Evolutionary conservation across 2,888 invertebrate genomes (phyloP).

Genomic region (Pseudococcus longispinus): DNA sequence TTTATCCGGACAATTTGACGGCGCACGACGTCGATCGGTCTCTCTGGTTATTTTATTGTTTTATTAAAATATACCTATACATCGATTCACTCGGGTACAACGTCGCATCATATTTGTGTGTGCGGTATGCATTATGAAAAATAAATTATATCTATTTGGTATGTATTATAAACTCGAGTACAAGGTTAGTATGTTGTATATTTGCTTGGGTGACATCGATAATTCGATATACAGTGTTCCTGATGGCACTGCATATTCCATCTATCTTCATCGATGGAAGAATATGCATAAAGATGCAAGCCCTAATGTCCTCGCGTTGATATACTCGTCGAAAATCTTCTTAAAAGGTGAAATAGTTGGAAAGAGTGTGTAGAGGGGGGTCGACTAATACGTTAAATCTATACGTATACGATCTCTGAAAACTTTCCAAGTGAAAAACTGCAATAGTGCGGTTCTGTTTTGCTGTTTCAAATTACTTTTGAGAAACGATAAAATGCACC

Average conservation of each 20-base stretch:
- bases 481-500: conserved; percentile 28
- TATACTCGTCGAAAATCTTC: background rate
- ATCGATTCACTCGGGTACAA: background rate
- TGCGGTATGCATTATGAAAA: background rate
- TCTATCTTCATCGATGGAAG: too few relatives aligned
- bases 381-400: conserved; percentile 1
- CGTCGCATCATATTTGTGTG: background rate
- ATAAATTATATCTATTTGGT: background rate
- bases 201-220: background rate
- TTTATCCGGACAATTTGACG: conserved; percentile 4
- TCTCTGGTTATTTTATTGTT: conserved; percentile 9
- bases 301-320: background rate
- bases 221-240: background rate
- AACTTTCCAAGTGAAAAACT: conserved; percentile 26
- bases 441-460: conserved; percentile 18
- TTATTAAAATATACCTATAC: background rate
- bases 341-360: too few relatives aligned
- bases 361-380: background rate
- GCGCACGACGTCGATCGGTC: background rate
- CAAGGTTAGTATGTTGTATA: conserved; percentile 5
- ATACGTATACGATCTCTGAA: background rate
- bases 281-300: background rate
- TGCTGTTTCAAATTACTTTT: conserved; percentile 17
- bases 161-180: background rate
- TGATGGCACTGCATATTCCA: background rate